Conservation (phyloP, 1,140 invertebrate genomes). For the Paracyclopina nana region DNA sequence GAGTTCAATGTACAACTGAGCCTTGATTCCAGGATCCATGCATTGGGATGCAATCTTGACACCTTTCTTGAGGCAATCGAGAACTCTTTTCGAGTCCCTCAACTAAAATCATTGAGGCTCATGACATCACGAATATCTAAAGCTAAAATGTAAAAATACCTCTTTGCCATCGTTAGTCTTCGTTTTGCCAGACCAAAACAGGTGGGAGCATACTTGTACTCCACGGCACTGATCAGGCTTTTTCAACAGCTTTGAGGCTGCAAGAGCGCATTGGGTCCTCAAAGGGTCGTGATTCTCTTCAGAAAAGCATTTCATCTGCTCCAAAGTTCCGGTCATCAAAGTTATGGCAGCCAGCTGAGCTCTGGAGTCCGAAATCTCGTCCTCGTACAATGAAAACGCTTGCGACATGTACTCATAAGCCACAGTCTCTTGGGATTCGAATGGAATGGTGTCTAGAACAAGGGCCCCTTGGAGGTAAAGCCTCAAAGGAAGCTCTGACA, state of each 20-base stretch:
- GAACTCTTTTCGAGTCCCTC: constrained; percentile 67
- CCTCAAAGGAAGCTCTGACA: constrained; percentile 74
- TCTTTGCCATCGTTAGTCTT: constrained; percentile 42
- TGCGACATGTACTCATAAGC: constrained; percentile 96
- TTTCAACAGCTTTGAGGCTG: constrained; percentile 83
- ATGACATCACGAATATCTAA: too few species aligned
- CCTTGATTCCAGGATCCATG: constrained; percentile 66
- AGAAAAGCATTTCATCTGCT: constrained; percentile 42
- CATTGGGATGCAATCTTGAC: constrained; percentile 86
- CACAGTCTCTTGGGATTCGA: constrained; percentile 84
- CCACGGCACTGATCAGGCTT: constrained; percentile 92
- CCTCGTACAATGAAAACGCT: constrained; percentile 92
- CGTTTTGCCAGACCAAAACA: constrained; percentile 86
- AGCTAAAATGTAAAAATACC: too few species aligned
- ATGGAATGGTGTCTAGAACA: constrained; percentile 72
- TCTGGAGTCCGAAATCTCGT: constrained; percentile 94
- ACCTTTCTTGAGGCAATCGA: constrained; percentile 90
- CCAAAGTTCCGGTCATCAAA: constrained; percentile 81
- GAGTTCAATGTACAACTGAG: constrained; percentile 82
- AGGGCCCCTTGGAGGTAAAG: constrained; percentile 86
- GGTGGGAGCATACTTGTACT: constrained; percentile 66
- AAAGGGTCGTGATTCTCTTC: constrained; percentile 95
- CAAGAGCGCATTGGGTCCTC: constrained; percentile 75
- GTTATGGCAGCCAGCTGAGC: constrained; percentile 88
- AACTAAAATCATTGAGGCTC: constrained; percentile 32